These are phyloP conservation scores for Pachymerium ferrugineum DNA, from an alignment of 2,888 invertebrate species.

Conservation along the genomic window DNA sequence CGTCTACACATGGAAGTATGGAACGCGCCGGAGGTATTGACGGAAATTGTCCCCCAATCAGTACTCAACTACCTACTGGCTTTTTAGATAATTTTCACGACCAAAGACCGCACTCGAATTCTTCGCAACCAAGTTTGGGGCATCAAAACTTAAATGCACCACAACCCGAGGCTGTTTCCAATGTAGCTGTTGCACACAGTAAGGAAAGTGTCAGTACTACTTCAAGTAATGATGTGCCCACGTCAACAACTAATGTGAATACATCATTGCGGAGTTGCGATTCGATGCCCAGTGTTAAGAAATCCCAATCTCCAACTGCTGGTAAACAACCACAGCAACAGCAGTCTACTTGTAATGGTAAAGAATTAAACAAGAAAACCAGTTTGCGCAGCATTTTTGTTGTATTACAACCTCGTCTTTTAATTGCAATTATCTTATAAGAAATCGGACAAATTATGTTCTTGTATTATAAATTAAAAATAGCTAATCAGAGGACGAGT, in stretches of 20 bases:
- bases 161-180: slow-evolving; percentile 1
- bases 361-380: too few species aligned
- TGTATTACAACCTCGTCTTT: too few species aligned
- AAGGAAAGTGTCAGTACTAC: background rate
- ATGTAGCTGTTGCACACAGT: background rate
- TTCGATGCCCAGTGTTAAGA: background rate
- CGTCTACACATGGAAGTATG: background rate
- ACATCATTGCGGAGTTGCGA: background rate
- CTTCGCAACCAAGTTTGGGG: background rate
- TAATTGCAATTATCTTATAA: too few species aligned
- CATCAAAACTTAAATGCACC: background rate
- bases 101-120: background rate
- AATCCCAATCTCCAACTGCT: background rate
- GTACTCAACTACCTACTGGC: background rate
- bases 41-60: background rate
- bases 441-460: too few species aligned
- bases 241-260: background rate
- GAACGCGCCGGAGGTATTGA: background rate
- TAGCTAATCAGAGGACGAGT: too few species aligned
- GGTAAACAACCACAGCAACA: slow-evolving; percentile 1
- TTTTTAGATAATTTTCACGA: background rate
- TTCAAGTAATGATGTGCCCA: background rate
- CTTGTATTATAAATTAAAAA: too few species aligned
- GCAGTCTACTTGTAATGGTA: slow-evolving; percentile 19
- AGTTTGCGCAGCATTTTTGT: background rate